Evolutionary conservation across 2,797 vertebrate species (phyloP), one percentile per base, ranked within the genome.

Genomic region (Molossus molossus): DNA sequence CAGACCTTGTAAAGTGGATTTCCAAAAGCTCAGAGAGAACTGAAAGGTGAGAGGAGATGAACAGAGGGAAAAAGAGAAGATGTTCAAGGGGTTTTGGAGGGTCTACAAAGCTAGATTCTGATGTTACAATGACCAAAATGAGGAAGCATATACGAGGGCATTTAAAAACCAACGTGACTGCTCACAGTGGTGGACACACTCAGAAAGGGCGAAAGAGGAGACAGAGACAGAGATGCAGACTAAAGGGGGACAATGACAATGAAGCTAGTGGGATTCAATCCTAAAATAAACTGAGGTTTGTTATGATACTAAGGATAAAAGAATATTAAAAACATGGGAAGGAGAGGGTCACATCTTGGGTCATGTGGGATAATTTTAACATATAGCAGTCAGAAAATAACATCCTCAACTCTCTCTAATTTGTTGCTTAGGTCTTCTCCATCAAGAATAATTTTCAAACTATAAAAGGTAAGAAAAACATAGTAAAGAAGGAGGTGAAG

Each of bases 401-500:
- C 33, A 45, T 48, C 83, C 23, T 72, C 25, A 69, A n/a, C n/a
- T 29, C 7, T 58, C 20, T 53, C 84, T 83, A 37, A 64, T 37
- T 48, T 83, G 81, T 69, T 27, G 40, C 27, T 45, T 69, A 75
- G 17, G 11, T 25, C 29, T 76, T 90, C 23, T 81, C 81, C n/a
- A 87, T 76, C 21, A 92, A 85, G 14, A 91, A 91, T 13, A 70
- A 62, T 58, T 90, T 65, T 45, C 40, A 45, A 45, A 45, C 40
- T 45, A 45, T 45, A 45, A 45, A 45, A 45, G 40, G 40, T 45
- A 45, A 45, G 40, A 95, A 79, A 81, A 65, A 65, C 12, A 76
- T 7, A 50, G 11, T 21, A 10, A 40, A 33, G 17, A 87, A 94
- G 14, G 11, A 64, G 77, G 21, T 33, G 40, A 84, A 79, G 57